Base-by-base conservation (phyloP, 2,113 vertebrate genomes). In the Chloebia gouldiae region DNA sequence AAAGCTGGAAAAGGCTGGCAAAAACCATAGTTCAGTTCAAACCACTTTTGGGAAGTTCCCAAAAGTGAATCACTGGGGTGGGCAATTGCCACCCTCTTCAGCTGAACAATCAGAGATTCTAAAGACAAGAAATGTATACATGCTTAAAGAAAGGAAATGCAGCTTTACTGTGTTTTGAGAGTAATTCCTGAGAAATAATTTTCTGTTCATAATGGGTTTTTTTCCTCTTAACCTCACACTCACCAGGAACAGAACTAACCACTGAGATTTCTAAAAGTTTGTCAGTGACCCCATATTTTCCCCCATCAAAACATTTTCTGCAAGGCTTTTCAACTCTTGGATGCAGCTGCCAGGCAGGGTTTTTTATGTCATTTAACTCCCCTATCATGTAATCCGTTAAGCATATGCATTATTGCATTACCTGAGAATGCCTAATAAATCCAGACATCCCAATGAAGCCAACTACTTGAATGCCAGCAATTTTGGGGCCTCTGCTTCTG, bases 31-130 rank as follows among this genome's bases (percentile, higher is more conserved):
- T n/a, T 96, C 72, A 18, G 44, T 31, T 90, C 51, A 81, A 89
- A 86, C 47, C 45, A 77, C 63, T 92, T 81, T n/a, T 31, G 53
- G 94, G 93, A 95, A 95, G 90, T 95, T 93, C 92, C 68, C 72
- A 93, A 82, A 90, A 61, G 56, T 96, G 92, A 95, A 50, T 96
- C 95, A 95, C 37, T 71, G 60, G 47, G 39, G 68, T 92, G 71
- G 85, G 88, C 93, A 96, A 75, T 94, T 83, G 86, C 60, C 72
- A 93, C 40, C 64, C 33, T 94, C 69, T 86, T 92, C 76, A 83
- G 45, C 50, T 71, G 85, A 78, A 90, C 35, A 70, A 61, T 61
- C 85, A 83, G 51, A 83, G 61, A 88, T 78, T 81, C 70, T 66
- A 73, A 88, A 83, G 44, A 90, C 65, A 64, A 95, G 44, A 93